phyloP scores from a whole-genome alignment of 2,113 vertebrate genomes.

The Chlorodrepanis virens region DNA sequence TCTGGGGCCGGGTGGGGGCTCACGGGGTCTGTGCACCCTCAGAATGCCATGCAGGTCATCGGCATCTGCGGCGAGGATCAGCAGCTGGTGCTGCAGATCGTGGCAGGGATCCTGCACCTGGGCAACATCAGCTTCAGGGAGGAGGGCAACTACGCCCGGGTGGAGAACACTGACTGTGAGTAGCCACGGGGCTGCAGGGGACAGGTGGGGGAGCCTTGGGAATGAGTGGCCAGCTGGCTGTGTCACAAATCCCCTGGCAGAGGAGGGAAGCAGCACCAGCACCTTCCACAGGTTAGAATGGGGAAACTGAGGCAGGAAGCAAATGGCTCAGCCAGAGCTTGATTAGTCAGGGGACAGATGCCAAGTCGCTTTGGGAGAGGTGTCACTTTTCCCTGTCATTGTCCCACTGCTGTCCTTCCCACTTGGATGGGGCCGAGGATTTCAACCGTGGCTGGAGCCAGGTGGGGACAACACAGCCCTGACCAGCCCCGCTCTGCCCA shows the following conservation, averaged over 20 bases:
- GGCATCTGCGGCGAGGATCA: constrained; percentile 83
- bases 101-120: constrained; percentile 90
- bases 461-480: neutral
- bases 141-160: constrained; percentile 89
- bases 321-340: neutral
- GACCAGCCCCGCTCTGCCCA: neutral
- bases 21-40: neutral
- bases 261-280: neutral
- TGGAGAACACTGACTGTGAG: constrained; percentile 92
- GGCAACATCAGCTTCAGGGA: constrained; percentile 93
- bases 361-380: neutral
- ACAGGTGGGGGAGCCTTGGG: neutral
- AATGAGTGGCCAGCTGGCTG: too few relatives aligned
- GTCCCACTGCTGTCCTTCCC: neutral
- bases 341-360: neutral
- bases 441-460: fast-evolving
- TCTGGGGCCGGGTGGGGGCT: fast-evolving
- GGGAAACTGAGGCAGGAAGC: neutral
- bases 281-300: fast-evolving
- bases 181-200: neutral
- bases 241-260: neutral
- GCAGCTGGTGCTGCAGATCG: constrained; percentile 87
- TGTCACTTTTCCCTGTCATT: too few relatives aligned
- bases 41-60: constrained; percentile 95
- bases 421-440: fast-evolving